Evolutionary conservation across 2,113 vertebrate species (phyloP).

Genomic region (Salvelinus namaycush): DNA sequence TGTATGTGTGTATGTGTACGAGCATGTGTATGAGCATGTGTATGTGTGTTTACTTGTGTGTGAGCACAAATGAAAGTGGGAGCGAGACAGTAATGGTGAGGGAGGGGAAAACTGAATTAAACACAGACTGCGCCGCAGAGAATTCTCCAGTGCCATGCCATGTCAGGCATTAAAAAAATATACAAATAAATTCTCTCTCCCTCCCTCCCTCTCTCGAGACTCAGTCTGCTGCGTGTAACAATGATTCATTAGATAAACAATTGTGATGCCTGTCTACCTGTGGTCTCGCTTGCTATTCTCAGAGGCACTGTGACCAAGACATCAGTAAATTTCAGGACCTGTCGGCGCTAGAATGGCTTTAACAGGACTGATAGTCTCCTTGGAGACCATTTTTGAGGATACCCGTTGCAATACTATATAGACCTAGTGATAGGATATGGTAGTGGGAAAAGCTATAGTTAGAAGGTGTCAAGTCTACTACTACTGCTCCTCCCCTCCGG

Average conservation of each 20-base stretch:
- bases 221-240: slow-evolving; percentile 24
- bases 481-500: too few relatives aligned
- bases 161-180: slow-evolving; percentile 19
- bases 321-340: slow-evolving; percentile 16
- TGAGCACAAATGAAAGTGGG: background rate
- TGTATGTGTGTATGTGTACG: too few relatives aligned
- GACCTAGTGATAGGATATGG: too few relatives aligned
- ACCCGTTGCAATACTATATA: background rate
- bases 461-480: background rate
- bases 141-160: slow-evolving; percentile 10
- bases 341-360: slow-evolving; percentile 4
- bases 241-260: slow-evolving; percentile 50
- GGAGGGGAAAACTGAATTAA: slow-evolving; percentile 43
- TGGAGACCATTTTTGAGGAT: background rate
- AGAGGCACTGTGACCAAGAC: slow-evolving; percentile 17
- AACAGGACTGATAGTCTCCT: background rate
- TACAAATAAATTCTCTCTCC: slow-evolving; percentile 32
- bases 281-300: slow-evolving; percentile 10
- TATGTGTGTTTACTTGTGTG: slow-evolving; percentile 6
- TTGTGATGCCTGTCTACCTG: slow-evolving; percentile 39
- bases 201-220: slow-evolving; percentile 10
- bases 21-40: background rate
- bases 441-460: background rate
- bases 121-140: slow-evolving; percentile 23
- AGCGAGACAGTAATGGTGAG: background rate